A percentile compares a stretch with the other conserved stretches of the same genome.
Conservation (phyloP, 2,113 vertebrate species). For the Melierax canorus region DNA sequence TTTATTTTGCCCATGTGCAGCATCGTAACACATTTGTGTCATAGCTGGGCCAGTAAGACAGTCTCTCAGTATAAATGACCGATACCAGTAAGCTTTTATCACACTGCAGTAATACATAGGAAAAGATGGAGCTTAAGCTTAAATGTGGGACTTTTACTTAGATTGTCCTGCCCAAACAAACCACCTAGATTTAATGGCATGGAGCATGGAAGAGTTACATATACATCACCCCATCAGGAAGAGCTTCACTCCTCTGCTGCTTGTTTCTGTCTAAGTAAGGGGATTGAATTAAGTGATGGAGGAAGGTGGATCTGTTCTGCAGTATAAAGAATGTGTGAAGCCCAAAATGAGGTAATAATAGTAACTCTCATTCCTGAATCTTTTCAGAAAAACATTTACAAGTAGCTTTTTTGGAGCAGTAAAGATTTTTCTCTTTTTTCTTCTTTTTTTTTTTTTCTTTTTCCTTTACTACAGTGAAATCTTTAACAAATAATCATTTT, state of each 20-base stretch:
- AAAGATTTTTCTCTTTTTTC: constrained; percentile 32
- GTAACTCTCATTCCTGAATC: constrained; percentile 27
- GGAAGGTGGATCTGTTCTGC: constrained; percentile 5
- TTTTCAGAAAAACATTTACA: constrained; percentile 48
- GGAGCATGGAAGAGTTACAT: neutral
- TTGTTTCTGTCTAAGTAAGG: neutral
- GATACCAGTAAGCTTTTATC: neutral
- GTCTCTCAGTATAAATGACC: neutral
- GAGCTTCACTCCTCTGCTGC: neutral
- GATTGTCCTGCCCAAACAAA: neutral
- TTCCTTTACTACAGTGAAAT: constrained; percentile 57
- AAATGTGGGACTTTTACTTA: neutral
- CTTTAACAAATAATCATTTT: constrained; percentile 76
- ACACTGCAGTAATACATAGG: neutral
- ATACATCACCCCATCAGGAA: neutral
- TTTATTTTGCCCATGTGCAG: neutral
- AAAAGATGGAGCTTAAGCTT: neutral
- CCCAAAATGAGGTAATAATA: constrained; percentile 27
- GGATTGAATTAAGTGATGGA: constrained; percentile 22
- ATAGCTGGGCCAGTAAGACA: neutral
- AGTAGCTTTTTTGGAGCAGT: neutral
- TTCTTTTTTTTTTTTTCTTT: neutral
- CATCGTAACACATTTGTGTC: neutral
- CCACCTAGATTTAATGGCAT: neutral
- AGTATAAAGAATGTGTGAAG: neutral